phyloP scores from a whole-genome alignment of 2,797 vertebrate species.

The Pyrrhura leucotis region DNA sequence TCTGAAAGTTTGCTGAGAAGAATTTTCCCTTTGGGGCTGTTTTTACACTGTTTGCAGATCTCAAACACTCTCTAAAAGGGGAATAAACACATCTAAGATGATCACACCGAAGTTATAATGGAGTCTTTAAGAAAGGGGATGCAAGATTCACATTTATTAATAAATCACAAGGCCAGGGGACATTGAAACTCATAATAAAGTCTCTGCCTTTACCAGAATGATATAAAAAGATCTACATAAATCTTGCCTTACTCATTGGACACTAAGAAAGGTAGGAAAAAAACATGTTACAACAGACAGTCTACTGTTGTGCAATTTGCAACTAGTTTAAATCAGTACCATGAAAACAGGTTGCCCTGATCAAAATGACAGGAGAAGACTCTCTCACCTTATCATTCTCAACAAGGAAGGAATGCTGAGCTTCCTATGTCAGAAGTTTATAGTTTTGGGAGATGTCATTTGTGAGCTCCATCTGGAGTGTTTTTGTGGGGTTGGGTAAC shows the following conservation, averaged over 20 bases:
- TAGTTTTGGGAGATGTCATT: not conserved
- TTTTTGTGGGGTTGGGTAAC: not conserved
- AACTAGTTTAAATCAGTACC: not conserved
- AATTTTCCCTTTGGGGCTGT: slow-evolving; percentile 4
- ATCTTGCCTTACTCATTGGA: not conserved
- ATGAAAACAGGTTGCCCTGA: not conserved
- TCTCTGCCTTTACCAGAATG: not conserved
- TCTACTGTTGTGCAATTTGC: not conserved
- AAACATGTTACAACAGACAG: not conserved
- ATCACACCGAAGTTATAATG: not conserved
- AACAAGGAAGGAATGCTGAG: not conserved
- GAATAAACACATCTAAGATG: not conserved
- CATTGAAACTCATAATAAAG: not conserved
- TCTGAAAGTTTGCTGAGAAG: not conserved
- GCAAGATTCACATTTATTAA: not conserved
- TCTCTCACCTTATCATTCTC: not conserved
- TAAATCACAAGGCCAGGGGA: not conserved
- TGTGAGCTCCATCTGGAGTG: not conserved
- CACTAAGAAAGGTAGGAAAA: not conserved
- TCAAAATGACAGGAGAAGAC: not conserved
- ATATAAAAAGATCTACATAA: not conserved
- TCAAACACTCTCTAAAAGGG: not conserved
- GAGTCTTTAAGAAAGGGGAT: not conserved
- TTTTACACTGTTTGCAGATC: not conserved
- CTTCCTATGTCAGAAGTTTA: not conserved